Evolutionary conservation across 64 coral and sea anemone species (phyloP).

Genomic region (Montipora capricornis): DNA sequence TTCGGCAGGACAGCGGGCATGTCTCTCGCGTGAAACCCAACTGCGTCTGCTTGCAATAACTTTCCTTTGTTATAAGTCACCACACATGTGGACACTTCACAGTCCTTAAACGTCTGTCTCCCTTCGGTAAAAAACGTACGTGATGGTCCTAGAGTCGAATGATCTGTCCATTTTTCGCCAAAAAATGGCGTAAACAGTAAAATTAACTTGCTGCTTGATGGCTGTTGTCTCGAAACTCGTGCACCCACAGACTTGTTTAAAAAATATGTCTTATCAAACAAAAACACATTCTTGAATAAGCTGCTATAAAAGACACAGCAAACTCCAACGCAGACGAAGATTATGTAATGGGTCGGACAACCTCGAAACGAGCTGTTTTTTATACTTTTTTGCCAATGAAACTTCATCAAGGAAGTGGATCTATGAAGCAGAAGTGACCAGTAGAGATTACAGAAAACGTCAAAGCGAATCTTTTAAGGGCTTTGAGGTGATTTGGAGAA

Average conservation of each 20-base stretch:
- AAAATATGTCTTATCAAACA: slow-evolving; percentile 17
- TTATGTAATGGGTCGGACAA: background rate
- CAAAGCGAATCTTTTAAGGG: too few relatives aligned
- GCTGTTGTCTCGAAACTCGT: background rate
- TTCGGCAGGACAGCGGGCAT: slow-evolving; percentile 16
- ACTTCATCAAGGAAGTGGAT: background rate
- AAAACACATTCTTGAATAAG: slow-evolving; percentile 7
- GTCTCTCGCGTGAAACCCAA: slow-evolving; percentile 70
- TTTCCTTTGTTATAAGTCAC: slow-evolving; percentile 49
- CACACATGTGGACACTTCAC: slow-evolving; percentile 34
- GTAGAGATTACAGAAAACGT: background rate
- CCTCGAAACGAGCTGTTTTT: background rate
- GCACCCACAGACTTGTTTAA: background rate
- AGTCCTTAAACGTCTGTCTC: slow-evolving; percentile 13
- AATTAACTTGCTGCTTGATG: slow-evolving; percentile 38
- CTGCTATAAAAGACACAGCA: slow-evolving; percentile 20
- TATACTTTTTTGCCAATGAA: background rate
- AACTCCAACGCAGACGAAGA: background rate
- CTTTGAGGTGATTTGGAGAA: background rate
- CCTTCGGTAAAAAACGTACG: background rate
- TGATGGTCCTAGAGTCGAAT: background rate
- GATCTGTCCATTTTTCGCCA: slow-evolving; percentile 42
- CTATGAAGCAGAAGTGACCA: background rate
- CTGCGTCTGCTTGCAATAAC: slow-evolving; percentile 49
- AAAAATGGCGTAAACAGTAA: slow-evolving; percentile 71